Base-by-base conservation (phyloP, 2,888 invertebrate species). In the Lasioglossum oenotherae region DNA sequence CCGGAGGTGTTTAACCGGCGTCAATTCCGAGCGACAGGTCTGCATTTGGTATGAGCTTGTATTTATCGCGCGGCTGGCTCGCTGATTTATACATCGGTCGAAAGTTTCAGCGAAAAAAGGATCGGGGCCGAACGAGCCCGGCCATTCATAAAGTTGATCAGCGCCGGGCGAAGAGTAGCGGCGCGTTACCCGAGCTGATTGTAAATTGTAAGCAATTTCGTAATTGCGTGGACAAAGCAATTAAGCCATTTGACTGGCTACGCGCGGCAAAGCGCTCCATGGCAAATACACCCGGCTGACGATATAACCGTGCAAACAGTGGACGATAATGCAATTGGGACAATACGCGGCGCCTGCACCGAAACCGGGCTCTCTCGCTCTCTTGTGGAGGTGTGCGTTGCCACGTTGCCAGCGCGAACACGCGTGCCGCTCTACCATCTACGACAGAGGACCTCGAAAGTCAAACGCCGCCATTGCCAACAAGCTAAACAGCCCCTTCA, bases 131-230 rank as follows among this genome's bases (percentile, higher is more conserved):
- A 44, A 73, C 31, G 46, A 64, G 80, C 75, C 73, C 86, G 85
- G 86, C 88, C 89, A 90, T 93, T 92, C 90, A 91, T 93, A 93
- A 93, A 92, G 93, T 92, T 93, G 92, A 91, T 92, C 92, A 87
- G 82, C 74, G 72, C 49, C 44, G 80, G 71, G 74, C 78, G 78
- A 81, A 74, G 82, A 82, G 84, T 74, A 74, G 46, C 75, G 73
- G 41, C 74, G 60, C 57, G 87, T 78, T 84, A 77, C 83, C 76
- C 75, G 46, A 85, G 79, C 89, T 93, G 93, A 93, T 93, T 93
- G 94, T 93, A 92, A 93, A 94, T 93, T 93, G 93, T 93, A 93
- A 94, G 93, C 94, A 94, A 94, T 94, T 94, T 93, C 92, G 93
- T 94, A 94, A 94, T 93, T 94, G 93, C 93, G 91, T 92, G 92